These are phyloP conservation scores for Corythornis madagascariensis DNA, from an alignment of 2,113 vertebrate species.

Conservation along the genomic window DNA sequence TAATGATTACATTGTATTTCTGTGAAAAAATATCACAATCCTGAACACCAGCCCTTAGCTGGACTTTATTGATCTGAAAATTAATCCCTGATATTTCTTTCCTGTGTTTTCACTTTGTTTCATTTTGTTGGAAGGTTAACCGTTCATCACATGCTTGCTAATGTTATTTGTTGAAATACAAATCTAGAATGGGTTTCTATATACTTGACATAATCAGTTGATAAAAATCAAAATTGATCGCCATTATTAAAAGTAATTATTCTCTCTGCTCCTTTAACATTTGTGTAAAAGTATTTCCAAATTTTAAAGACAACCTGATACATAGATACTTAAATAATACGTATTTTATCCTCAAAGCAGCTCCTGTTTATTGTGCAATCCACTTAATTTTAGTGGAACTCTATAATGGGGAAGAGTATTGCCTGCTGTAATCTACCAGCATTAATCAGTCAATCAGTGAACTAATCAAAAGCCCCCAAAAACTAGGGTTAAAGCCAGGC, in stretches of 20 bases:
- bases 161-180: background rate
- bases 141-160: background rate
- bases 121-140: background rate
- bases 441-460: background rate
- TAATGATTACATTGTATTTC: background rate
- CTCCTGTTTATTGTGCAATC: background rate
- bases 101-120: background rate
- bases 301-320: background rate
- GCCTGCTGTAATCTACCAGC: background rate
- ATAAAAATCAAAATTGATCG: background rate
- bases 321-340: background rate
- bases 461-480: background rate
- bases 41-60: background rate
- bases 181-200: background rate
- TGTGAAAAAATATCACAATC: background rate
- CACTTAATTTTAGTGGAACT: background rate
- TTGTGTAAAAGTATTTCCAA: background rate
- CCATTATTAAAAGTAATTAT: background rate
- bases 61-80: background rate
- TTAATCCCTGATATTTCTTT: background rate
- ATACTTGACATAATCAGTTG: background rate
- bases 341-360: background rate
- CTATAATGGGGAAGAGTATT: background rate
- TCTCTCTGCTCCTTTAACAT: background rate
- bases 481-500: background rate